Evolutionary conservation across 1,140 invertebrate genomes (phyloP), one percentile per base, ranked within the genome.

Genomic region (Hirudo medicinalis): DNA sequence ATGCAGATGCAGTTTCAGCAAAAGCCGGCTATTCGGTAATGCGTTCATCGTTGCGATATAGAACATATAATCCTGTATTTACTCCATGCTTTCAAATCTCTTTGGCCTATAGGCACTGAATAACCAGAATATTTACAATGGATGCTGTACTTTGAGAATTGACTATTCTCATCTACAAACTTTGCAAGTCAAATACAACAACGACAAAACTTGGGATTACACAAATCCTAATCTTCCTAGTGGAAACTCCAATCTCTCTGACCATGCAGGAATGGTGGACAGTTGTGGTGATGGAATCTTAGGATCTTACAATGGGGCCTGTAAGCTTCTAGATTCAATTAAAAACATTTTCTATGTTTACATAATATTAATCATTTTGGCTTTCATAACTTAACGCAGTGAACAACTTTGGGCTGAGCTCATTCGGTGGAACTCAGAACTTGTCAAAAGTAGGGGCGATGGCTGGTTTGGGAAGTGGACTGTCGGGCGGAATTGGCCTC

Each of bases 151-250:
- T 22, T 85, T 99, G 77, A 90, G 94, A 79, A 97, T 99, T 78
- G 96, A 99, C 83, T 99, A 96, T 85, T 96, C 92, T 76, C 98
- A 99, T 84, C 88, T 99, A 86, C 89, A 90, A 73, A 93, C 90
- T 73, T 85, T 99, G 74, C 98, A 98, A 83, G 94, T 99, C 54
- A 97, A 97, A 82, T 99, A 95, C 85, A 99, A 99, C 86, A 99
- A 99, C 84, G 96, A 99, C 85, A 99, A 99, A 84, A 95, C 91
- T 68, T 86, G 96, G 67, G 96, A 99, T 83, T 99, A 95, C 84
- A 99, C 95, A 74, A 98, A 99, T 83, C 94, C 95, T 32, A 90
- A 88, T 78, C 86, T 99, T 78, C 94, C 95, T 0, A 91, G 91
- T 66, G 95, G 96, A 27, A 94, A 97, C 77, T 76, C 86, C 82